Evolutionary conservation across 2,888 invertebrate species (phyloP).

Genomic region (Parelbella ahira): DNA sequence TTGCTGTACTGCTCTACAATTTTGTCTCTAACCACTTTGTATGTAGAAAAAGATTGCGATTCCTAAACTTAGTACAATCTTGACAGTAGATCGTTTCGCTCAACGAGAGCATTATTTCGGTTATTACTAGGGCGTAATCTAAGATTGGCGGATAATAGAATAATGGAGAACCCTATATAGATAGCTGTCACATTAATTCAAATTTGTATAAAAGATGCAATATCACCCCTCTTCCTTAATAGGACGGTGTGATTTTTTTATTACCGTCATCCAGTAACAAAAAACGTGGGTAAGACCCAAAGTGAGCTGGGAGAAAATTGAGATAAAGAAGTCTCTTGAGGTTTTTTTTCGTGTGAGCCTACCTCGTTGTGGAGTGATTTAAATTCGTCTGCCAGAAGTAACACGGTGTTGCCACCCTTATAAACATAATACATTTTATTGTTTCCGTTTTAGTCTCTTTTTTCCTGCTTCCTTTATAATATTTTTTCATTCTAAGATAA

Average conservation of each 20-base stretch:
- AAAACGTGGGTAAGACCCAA: conserved; percentile 64
- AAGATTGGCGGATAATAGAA: conserved; percentile 40
- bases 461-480: no score
- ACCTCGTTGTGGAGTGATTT: conserved; percentile 27
- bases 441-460: neutral
- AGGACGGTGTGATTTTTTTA: conserved; percentile 43
- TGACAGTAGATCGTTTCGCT: conserved; percentile 10
- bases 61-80: neutral
- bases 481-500: no score
- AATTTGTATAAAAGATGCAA: conserved; percentile 33
- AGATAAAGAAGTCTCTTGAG: conserved; percentile 5
- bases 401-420: neutral
- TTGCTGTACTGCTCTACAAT: neutral
- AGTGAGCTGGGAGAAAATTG: conserved; percentile 31
- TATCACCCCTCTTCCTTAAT: conserved; percentile 60
- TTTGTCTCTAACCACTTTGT: conserved; percentile 6
- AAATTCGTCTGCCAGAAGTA: conserved; percentile 22
- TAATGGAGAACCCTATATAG: conserved; percentile 51
- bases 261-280: conserved; percentile 45
- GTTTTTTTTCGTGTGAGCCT: conserved; percentile 24
- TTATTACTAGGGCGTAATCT: conserved; percentile 59
- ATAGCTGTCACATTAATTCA: conserved; percentile 61
- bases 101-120: conserved; percentile 35
- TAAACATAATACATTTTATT: neutral
- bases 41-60: neutral